phyloP scores from a whole-genome alignment of 2,113 vertebrate genomes.

The Thinocorus orbignyianus region DNA sequence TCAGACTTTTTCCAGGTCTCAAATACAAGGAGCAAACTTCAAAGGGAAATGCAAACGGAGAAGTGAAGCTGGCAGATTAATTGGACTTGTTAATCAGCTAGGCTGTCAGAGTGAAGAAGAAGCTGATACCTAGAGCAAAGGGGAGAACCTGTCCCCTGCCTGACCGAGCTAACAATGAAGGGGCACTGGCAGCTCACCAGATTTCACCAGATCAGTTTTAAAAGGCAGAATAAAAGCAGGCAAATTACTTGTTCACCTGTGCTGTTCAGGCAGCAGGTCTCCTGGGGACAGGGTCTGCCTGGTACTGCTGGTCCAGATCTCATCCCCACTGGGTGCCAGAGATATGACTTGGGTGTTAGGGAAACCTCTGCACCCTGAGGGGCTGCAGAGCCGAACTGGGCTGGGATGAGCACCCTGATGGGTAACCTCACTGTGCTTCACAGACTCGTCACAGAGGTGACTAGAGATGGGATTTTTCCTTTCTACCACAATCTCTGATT shows the following conservation, averaged over 20 bases:
- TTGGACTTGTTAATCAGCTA: conserved; percentile 39
- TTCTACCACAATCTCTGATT: background rate
- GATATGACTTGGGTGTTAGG: accelerated
- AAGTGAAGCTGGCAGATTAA: background rate
- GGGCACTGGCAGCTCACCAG: background rate
- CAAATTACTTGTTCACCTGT: background rate
- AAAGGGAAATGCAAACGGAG: conserved; percentile 26
- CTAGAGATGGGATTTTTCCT: background rate
- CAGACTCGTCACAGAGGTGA: accelerated
- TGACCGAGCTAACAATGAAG: background rate
- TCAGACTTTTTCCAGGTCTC: background rate
- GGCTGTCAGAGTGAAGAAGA: background rate
- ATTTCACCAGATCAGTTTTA: background rate
- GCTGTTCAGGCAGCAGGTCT: background rate
- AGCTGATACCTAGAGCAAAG: background rate
- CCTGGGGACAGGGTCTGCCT: background rate
- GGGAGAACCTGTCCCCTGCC: background rate
- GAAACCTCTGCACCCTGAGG: accelerated
- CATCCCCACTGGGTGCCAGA: no score
- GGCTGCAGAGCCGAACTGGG: background rate
- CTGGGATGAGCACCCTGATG: background rate
- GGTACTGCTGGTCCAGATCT: background rate
- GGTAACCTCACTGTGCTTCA: background rate
- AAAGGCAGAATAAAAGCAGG: background rate
- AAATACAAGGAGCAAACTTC: background rate